A percentile compares a stretch with the other conserved stretches of the same genome.
phyloP scores from a whole-genome alignment of 2,113 vertebrate species.

The Burhinus oedicnemus region DNA sequence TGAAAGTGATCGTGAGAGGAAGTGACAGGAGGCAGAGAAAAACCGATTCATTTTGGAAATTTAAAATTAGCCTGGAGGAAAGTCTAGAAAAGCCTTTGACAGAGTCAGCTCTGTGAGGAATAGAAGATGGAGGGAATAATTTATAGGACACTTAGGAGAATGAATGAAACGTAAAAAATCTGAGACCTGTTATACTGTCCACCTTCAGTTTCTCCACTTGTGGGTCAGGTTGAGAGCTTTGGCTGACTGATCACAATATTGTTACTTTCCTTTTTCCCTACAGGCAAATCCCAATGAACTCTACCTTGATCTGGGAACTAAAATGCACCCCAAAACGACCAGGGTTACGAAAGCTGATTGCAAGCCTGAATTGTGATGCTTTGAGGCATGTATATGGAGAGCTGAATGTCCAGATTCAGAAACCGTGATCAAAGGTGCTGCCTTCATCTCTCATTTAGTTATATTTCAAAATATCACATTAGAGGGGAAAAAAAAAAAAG shows the following conservation, averaged over 20 bases:
- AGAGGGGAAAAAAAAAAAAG: neutral
- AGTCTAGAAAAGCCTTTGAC: neutral
- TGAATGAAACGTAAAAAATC: neutral
- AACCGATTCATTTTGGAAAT: neutral
- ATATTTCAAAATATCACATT: neutral
- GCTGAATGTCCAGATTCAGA: conserved; percentile 71
- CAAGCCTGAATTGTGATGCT: conserved; percentile 84
- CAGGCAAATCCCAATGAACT: conserved; percentile 80
- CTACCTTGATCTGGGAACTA: conserved; percentile 85
- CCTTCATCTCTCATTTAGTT: neutral
- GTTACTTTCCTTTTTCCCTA: neutral
- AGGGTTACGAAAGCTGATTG: conserved; percentile 84
- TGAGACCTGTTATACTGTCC: neutral
- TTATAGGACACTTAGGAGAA: neutral
- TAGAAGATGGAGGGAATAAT: neutral
- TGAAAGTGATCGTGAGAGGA: neutral
- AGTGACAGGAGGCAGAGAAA: neutral
- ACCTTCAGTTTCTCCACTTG: neutral
- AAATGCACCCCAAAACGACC: conserved; percentile 72
- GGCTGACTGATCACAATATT: neutral
- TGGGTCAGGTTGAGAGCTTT: neutral
- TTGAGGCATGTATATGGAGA: conserved; percentile 89
- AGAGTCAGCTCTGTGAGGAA: neutral
- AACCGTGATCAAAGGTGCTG: conserved; percentile 28
- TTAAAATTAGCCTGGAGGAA: conserved; percentile 15